Evolutionary conservation across 2,888 invertebrate genomes (phyloP).

Genomic region (Eupithecia subfuscata): DNA sequence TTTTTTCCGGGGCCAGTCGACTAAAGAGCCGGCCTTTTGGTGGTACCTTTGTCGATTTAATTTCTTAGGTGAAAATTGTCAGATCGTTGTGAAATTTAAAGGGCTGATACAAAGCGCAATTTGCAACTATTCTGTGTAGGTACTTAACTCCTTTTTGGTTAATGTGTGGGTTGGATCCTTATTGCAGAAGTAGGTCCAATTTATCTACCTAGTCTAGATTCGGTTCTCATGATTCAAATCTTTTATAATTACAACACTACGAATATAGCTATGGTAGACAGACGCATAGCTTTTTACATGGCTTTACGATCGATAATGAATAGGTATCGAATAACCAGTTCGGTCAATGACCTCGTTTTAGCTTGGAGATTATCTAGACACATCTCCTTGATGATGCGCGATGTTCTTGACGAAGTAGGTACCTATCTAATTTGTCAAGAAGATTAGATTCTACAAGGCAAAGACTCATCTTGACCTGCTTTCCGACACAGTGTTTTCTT

Average conservation of each 20-base stretch:
- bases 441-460: neutral
- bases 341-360: slow-evolving; percentile 19
- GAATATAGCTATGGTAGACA: neutral
- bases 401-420: neutral
- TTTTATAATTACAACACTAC: neutral
- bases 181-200: neutral
- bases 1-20: too few relatives aligned
- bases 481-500: too few relatives aligned
- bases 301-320: slow-evolving; percentile 36
- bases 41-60: too few relatives aligned
- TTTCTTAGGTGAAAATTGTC: too few relatives aligned
- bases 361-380: slow-evolving; percentile 6
- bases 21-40: too few relatives aligned
- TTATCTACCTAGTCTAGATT: slow-evolving; percentile 7
- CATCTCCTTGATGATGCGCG: neutral
- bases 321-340: slow-evolving; percentile 30
- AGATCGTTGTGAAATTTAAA: too few relatives aligned
- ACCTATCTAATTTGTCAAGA: neutral
- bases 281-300: neutral
- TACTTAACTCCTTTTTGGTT: too few relatives aligned
- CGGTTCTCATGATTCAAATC: slow-evolving; percentile 1
- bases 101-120: too few relatives aligned
- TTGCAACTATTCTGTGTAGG: too few relatives aligned
- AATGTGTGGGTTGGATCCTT: too few relatives aligned
- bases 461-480: neutral